These are phyloP conservation scores for Paratrypauchen microcephalus DNA, from an alignment of 2,797 vertebrate genomes.

Conservation along the genomic window DNA sequence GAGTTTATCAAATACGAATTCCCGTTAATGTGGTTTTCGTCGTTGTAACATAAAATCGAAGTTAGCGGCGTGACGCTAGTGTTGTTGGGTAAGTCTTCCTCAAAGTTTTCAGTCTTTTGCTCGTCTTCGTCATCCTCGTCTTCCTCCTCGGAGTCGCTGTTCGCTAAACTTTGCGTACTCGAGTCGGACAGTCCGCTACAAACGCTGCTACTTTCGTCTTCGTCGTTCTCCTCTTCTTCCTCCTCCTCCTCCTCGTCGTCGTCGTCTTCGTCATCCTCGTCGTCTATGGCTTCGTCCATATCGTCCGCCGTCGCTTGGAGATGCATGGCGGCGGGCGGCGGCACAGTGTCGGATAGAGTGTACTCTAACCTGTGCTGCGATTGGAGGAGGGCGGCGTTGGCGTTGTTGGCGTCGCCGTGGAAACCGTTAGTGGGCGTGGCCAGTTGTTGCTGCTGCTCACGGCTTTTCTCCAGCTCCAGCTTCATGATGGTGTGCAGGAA, in stretches of 20 bases:
- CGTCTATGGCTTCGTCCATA: slow-evolving; percentile 86
- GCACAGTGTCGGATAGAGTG: slow-evolving; percentile 82
- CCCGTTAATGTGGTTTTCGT: slow-evolving; percentile 87
- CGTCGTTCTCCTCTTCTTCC: slow-evolving; percentile 73
- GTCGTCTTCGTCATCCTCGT: slow-evolving; percentile 85
- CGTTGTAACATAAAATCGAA: slow-evolving; percentile 88
- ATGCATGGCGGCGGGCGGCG: slow-evolving; percentile 85
- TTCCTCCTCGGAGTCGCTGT: slow-evolving; percentile 91
- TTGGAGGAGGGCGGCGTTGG: slow-evolving; percentile 80
- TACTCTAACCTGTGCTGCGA: slow-evolving; percentile 87
- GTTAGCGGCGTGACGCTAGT: slow-evolving; percentile 84
- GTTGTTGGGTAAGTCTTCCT: slow-evolving; percentile 68
- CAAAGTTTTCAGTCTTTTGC: slow-evolving; percentile 84
- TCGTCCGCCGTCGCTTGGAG: slow-evolving; percentile 83
- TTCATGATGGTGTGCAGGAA: slow-evolving; percentile 99
- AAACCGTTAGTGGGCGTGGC: slow-evolving; percentile 83
- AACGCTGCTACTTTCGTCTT: slow-evolving; percentile 94
- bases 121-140: slow-evolving; percentile 83
- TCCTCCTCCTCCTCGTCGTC: slow-evolving; percentile 77
- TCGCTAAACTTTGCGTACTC: slow-evolving; percentile 94
- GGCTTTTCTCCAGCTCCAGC: slow-evolving; percentile 96
- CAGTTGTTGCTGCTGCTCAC: slow-evolving; percentile 81
- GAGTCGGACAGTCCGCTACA: slow-evolving; percentile 95
- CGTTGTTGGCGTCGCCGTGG: slow-evolving; percentile 70
- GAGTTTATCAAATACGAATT: slow-evolving; percentile 86